Evolutionary conservation across 1,140 invertebrate species (phyloP), one percentile per base, ranked within the genome.

Genomic region (Trichonephila inaurata): DNA sequence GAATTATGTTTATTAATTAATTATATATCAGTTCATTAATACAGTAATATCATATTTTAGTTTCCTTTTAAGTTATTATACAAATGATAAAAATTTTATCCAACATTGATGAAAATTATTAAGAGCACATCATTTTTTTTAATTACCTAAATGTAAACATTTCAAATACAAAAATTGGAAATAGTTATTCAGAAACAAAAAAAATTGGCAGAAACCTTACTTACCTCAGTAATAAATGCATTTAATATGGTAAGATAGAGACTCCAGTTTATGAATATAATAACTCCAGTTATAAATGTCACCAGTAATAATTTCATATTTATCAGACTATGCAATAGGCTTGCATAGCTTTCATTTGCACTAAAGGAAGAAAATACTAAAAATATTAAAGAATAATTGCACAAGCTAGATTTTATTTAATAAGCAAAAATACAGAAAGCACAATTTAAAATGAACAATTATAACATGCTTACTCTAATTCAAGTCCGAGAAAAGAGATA

Each of bases 221-320:
- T 92, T 72, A 92, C 91, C 19, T 92, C 82, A 21, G 61, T 40
- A 24, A 44, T 21, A 77, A 40, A 87, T 33, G 33, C 24, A 87
- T 92, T 92, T 19, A 92, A 92, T 60, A 92, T 77, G 4, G 12
- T 44, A 21, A 92, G 40, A 61, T 72, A 92, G 12, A 92, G n/a
- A 24, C 83, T 92, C 82, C 82, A 92, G 40, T 92, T 92, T 40
- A 86, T 77, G 51, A 92, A 92, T 51, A 92, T 92, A 8, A 92
- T 28, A 5, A 77, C 64, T 69, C 91, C 91, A 61, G 91, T 66
- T 3, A 92, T 72, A 4, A 92, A 69, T 40, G 83, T 60, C 8
- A 77, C 24, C 3, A 72, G 24, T 21, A 92, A 87, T n/a, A 92
- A 61, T 61, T 86, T 92, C 21, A 72, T 21, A 61, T 66, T 86